Evolutionary conservation across 2,888 invertebrate genomes (phyloP), one percentile per base, ranked within the genome.

Genomic region (Cerastoderma edule): DNA sequence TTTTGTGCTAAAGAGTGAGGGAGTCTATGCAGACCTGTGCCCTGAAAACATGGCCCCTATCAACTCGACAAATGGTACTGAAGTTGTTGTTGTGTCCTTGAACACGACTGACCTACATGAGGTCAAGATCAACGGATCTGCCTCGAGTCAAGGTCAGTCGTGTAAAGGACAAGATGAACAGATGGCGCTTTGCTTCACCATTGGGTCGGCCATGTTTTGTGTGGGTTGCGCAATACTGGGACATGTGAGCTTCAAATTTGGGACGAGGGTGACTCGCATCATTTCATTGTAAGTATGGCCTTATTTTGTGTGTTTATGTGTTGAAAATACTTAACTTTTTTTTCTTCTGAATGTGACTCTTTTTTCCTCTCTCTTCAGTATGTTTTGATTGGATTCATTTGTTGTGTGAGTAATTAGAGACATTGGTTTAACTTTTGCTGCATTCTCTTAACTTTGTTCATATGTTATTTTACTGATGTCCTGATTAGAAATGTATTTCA

Each of bases 221-320:
- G 82, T 82, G 22, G 85, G 87, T 10, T 86, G 87, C 82, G 87
- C 87, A 6, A 72, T 83, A n/a, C 67, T 89, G 66, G 89, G 89
- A 10, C 87, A 85, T 57, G 72, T 89, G 72, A 86, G 84, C 73
- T 87, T 80, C 69, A 86, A 83, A 64, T 88, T 83, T 78, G 89
- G 89, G n/a, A 88, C 86, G 4, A 72, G 89, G 39, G 74, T 85
- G 13, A 85, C 89, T 27, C 73, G 89, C 54, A 33, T 89, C 8
- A 68, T 79, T 32, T 75, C 87, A 0, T 73, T 84, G 89, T 89
- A 83, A 86, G 88, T 84, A 39, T 27, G 30, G 22, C 22, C 22
- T 19, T 44, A 16, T n/a, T n/a, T n/a, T n/a, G n/a, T n/a, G n/a
- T n/a, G n/a, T n/a, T n/a, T n/a, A n/a, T n/a, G n/a, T n/a, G n/a